These are phyloP conservation scores for Drosophila austrosaltans DNA, from an alignment of 2,888 invertebrate genomes.

Conservation along the genomic window DNA sequence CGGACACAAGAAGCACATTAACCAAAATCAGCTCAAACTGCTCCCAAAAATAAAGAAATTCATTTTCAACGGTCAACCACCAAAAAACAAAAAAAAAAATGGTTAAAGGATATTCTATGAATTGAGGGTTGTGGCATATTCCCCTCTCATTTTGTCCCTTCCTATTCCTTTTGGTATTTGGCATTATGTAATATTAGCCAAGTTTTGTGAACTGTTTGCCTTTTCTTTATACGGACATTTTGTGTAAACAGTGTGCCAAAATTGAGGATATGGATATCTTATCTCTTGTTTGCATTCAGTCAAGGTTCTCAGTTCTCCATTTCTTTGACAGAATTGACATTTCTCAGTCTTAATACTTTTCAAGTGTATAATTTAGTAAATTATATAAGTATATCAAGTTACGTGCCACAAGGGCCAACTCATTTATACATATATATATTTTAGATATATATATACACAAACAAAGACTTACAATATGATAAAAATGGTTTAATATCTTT, in stretches of 20 bases:
- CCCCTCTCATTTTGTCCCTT: conserved; percentile 18
- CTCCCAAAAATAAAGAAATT: conserved; percentile 24
- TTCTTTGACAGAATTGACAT: conserved; percentile 32
- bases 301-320: conserved; percentile 60
- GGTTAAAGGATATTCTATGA: conserved; percentile 60
- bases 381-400: conserved; percentile 77
- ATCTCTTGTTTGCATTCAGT: conserved; percentile 80
- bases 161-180: conserved; percentile 27
- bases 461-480: conserved; percentile 7
- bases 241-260: conserved; percentile 65
- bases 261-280: conserved; percentile 78
- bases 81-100: conserved; percentile 18
- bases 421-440: neutral
- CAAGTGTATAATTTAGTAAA: conserved; percentile 77
- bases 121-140: conserved; percentile 54
- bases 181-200: conserved; percentile 69
- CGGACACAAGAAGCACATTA: conserved; percentile 81
- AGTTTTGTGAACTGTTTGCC: conserved; percentile 69
- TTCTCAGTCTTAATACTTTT: conserved; percentile 71
- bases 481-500: conserved; percentile 23
- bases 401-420: conserved; percentile 54
- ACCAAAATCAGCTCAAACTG: conserved; percentile 32
- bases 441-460: neutral
- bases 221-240: conserved; percentile 56
- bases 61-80: conserved; percentile 29